Conservation (phyloP, 64 coral and sea anemone species). For the Trachythela sp. region DNA sequence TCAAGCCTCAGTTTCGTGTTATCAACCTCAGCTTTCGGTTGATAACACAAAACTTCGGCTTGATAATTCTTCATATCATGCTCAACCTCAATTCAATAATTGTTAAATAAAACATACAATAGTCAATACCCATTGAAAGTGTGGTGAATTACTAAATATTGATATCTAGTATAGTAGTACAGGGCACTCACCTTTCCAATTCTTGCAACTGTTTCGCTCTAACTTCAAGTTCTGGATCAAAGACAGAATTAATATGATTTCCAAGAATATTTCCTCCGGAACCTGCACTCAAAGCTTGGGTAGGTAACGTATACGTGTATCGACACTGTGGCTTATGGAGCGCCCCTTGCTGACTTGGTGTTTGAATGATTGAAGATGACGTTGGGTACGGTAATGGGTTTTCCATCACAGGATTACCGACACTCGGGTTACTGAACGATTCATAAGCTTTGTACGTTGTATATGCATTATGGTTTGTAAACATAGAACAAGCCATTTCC, state of each 20-base stretch:
- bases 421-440: conserved; percentile 6
- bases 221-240: neutral
- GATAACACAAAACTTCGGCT: too few relatives aligned
- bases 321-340: conserved; percentile 18
- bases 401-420: conserved; percentile 4
- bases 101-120: too few relatives aligned
- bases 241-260: neutral
- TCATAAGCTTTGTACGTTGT: conserved; percentile 23
- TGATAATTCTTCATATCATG: too few relatives aligned
- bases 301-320: neutral
- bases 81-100: too few relatives aligned
- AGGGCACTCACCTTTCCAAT: neutral
- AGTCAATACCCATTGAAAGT: too few relatives aligned
- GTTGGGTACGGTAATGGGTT: neutral
- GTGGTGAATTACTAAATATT: too few relatives aligned
- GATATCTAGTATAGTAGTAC: too few relatives aligned
- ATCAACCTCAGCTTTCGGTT: too few relatives aligned
- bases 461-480: conserved; percentile 27
- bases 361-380: neutral
- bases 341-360: neutral
- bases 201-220: conserved; percentile 17
- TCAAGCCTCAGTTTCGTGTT: too few relatives aligned
- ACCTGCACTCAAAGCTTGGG: neutral
- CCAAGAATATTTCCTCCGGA: neutral
- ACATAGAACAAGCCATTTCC: conserved; percentile 21